Conservation (phyloP, 2,797 vertebrate genomes). For the Geotrypetes seraphini region DNA sequence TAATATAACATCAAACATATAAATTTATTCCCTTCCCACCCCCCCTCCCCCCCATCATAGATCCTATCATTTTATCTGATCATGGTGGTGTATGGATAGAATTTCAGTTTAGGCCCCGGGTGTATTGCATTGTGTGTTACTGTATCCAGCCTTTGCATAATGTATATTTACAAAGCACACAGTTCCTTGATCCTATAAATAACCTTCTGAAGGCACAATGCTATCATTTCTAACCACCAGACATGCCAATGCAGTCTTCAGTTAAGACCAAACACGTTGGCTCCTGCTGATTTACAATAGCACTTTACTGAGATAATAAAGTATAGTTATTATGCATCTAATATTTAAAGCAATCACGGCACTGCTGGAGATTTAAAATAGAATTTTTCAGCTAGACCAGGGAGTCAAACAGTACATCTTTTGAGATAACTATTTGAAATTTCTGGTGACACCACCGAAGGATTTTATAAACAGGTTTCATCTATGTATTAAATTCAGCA, state of each 20-base stretch:
- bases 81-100: too few relatives aligned
- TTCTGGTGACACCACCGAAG: constrained; percentile 11
- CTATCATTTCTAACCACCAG: constrained; percentile 17
- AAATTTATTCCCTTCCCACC: too few relatives aligned
- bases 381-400: constrained; percentile 11
- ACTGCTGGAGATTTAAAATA: constrained; percentile 10
- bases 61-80: too few relatives aligned
- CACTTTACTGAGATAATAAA: constrained; percentile 23
- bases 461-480: constrained; percentile 22
- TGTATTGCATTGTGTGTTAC: too few relatives aligned
- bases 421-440: constrained; percentile 21
- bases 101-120: too few relatives aligned
- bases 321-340: constrained; percentile 19
- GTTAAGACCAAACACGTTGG: constrained; percentile 34
- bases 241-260: constrained; percentile 21
- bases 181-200: constrained; percentile 15
- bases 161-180: background rate
- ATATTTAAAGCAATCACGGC: constrained; percentile 25
- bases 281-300: constrained; percentile 30
- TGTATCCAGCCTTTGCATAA: constrained; percentile 3
- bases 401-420: constrained; percentile 16
- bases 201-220: constrained; percentile 8
- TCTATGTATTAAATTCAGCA: background rate
- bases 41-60: too few relatives aligned
- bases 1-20: too few relatives aligned